Evolutionary conservation across 2,797 vertebrate genomes (phyloP).

Genomic region (Ispidina picta): DNA sequence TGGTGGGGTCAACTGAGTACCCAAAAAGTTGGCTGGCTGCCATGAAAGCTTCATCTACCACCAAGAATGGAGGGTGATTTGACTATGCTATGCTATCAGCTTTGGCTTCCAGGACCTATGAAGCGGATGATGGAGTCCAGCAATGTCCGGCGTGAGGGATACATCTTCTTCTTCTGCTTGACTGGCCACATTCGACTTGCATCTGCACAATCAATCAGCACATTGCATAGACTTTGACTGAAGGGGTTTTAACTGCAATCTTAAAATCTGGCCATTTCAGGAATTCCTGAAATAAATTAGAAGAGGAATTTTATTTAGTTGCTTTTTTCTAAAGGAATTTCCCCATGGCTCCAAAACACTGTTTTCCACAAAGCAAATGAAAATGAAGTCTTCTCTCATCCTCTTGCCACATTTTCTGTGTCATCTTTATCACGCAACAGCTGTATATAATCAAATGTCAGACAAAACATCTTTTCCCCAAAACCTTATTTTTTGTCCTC

Average conservation of each 20-base stretch:
- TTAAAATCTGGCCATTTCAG: constrained; percentile 70
- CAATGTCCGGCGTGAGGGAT: background rate
- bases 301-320: constrained; percentile 70
- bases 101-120: background rate
- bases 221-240: constrained; percentile 52
- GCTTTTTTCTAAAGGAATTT: constrained; percentile 26
- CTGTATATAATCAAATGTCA: constrained; percentile 38
- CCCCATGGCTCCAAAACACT: constrained; percentile 58
- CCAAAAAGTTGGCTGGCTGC: background rate
- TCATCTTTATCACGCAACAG: constrained; percentile 45
- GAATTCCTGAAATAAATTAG: constrained; percentile 71
- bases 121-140: constrained; percentile 1
- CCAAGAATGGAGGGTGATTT: background rate
- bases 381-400: constrained; percentile 62
- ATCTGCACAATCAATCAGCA: constrained; percentile 52
- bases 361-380: constrained; percentile 61
- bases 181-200: background rate
- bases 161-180: background rate
- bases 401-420: constrained; percentile 59
- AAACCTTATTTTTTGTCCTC: constrained; percentile 14
- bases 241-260: constrained; percentile 56
- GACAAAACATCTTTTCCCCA: constrained; percentile 14
- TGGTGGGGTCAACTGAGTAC: background rate
- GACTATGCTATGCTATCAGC: background rate
- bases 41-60: background rate